phyloP scores from a whole-genome alignment of 2,888 invertebrate genomes.

The Diogma glabrata region DNA sequence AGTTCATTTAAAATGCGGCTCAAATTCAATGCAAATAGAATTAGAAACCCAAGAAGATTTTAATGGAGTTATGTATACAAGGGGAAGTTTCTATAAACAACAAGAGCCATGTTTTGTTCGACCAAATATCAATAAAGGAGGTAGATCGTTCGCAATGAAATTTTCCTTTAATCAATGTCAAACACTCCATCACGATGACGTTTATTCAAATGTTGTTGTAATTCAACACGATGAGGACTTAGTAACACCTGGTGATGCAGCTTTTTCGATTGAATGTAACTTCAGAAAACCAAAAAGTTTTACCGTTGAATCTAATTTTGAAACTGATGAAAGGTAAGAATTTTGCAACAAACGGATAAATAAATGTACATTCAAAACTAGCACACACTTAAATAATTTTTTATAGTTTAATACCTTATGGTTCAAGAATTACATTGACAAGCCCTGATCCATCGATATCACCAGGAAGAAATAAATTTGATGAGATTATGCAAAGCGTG shows the following conservation, averaged over 20 bases:
- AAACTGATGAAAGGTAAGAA: constrained; percentile 34
- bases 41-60: constrained; percentile 44
- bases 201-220: constrained; percentile 48
- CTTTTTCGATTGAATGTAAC: constrained; percentile 52
- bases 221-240: constrained; percentile 54
- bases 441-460: constrained; percentile 41
- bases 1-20: constrained; percentile 44
- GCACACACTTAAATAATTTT: neutral
- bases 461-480: constrained; percentile 16
- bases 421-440: constrained; percentile 41
- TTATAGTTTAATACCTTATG: constrained; percentile 28
- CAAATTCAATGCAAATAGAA: constrained; percentile 43
- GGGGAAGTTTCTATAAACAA: constrained; percentile 47
- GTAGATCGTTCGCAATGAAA: constrained; percentile 40
- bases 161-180: constrained; percentile 45
- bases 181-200: constrained; percentile 42
- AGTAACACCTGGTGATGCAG: constrained; percentile 52
- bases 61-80: constrained; percentile 48
- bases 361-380: too few species aligned
- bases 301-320: constrained; percentile 41
- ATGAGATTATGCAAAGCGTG: constrained; percentile 22
- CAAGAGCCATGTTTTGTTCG: constrained; percentile 45
- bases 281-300: constrained; percentile 43
- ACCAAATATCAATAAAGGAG: constrained; percentile 33
- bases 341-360: constrained; percentile 5